Evolutionary conservation across 2,888 invertebrate genomes (phyloP), one percentile per base, ranked within the genome.

Genomic region (Meloe dianella): DNA sequence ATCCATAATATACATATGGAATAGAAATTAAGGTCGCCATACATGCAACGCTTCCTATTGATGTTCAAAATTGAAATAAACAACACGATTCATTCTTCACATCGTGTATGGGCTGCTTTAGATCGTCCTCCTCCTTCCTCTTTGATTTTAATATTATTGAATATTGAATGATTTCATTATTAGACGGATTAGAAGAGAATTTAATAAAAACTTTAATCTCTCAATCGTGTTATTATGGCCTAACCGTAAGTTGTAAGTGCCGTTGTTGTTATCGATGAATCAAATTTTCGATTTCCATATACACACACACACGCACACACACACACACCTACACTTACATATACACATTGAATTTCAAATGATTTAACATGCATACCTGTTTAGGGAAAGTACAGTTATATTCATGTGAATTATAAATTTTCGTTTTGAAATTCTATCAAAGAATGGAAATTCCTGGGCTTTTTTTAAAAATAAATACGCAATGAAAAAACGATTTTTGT

Each of bases 331-430:
- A n/a, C 32, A 7, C 7, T 32, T n/a, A 17, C 29, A n/a, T n/a
- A n/a, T n/a, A n/a, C n/a, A n/a, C n/a, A 41, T 35, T 61, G 61
- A 61, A 62, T 62, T 58, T 59, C 27, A 32, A 65, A 56, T 61
- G 57, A 17, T 47, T 61, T 20, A 20, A 47, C 20, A 20, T 47
- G 58, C 57, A 47, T 66, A 58, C 62, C 65, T 9, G 51, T 62
- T 4, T 27, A 4, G 47, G 24, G n/a, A 60, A 58, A 47, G 65
- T 66, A 66, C 65, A 62, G 65, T 66, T 66, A 6, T 20, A 20
- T 24, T 41, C 38, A 20, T 62, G 20, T 47, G 47, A 47, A 47
- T 20, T 10, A 47, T 47, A 20, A 47, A 47, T 47, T 47, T n/a
- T 35, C 9, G 14, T 14, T 35, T 35, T 7, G 14, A 3, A 35